Base-by-base conservation (phyloP, 23 tunicate species). In the Phallusia fumigata region DNA sequence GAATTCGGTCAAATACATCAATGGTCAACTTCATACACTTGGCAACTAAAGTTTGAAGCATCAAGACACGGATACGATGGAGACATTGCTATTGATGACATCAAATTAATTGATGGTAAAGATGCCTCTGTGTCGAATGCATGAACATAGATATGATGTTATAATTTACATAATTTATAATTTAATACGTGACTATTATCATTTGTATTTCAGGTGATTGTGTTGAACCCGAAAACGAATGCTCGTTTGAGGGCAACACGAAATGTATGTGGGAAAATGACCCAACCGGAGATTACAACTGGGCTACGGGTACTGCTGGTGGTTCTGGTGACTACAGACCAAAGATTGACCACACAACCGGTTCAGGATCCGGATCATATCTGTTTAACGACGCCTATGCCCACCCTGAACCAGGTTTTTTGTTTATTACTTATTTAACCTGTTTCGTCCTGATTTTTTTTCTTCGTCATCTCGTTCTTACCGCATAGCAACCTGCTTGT, bases 1-100 rank as follows among this genome's bases (percentile, higher is more conserved):
- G 76, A 73, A 34, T 53, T 85, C 33, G 98, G 82, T 47, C 86
- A 80, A 44, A 76, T 80, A 30, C 92, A 72, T 74, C 76, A 78
- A n/a, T 94, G 98, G 98, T 94, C 94, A 31, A 82, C 95, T 13
- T 74, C 77, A 36, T 94, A 78, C 80, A 75, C 34, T 2, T 94
- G 94, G 91, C 94, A 89, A 50, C 79, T 94, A 2, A 81, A 84
- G 65, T 94, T 94, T 47, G 88, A 88, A 82, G 98, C 89, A 30
- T 65, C 86, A 30, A 49, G 98, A 64, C 91, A 90, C 21, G 98
- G 98, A 19, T 89, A 58, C 64, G 94, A 94, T 79, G 98, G 98
- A 12, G 98, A 94, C 53, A 94, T 94, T 73, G 98, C 98, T 0
- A 94, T 94, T 50, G 98, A 94, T 75, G 98, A 94, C 47, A 64